Evolutionary conservation across 2,797 vertebrate genomes (phyloP).

Genomic region (Cirrhinus mrigala): DNA sequence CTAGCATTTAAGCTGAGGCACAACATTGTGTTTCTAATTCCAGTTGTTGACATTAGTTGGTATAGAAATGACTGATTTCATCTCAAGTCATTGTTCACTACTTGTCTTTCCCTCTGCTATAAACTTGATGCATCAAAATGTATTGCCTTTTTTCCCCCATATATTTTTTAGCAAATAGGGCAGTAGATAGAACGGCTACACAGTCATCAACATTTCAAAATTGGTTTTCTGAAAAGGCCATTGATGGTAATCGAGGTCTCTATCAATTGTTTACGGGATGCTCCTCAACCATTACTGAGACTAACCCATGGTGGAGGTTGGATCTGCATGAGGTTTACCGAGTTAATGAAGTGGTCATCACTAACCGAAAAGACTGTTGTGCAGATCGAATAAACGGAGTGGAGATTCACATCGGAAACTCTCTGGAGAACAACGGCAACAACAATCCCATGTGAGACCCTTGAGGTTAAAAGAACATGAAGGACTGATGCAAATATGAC

Average conservation of each 20-base stretch:
- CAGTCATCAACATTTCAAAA: not conserved
- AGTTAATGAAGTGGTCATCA: slow-evolving; percentile 13
- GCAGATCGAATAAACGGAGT: not conserved
- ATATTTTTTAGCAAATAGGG: not conserved
- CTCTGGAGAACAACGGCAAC: not conserved
- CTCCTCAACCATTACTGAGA: rapidly evolving
- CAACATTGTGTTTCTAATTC: too few relatives aligned
- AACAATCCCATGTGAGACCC: slow-evolving; percentile 16
- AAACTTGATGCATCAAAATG: not conserved
- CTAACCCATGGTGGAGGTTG: slow-evolving; percentile 36
- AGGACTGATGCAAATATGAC: not conserved
- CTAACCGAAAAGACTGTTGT: not conserved
- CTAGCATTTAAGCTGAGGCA: too few relatives aligned
- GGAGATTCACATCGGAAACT: not conserved
- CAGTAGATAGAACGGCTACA: not conserved
- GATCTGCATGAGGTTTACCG: not conserved
- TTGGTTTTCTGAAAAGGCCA: not conserved
- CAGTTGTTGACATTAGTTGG: not conserved
- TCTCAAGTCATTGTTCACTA: not conserved
- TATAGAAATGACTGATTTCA: not conserved
- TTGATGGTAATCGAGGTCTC: not conserved
- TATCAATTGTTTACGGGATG: not conserved
- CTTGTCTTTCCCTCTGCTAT: too few relatives aligned
- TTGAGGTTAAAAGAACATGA: not conserved
- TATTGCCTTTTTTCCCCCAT: too few relatives aligned